A percentile compares a stretch with the other conserved stretches of the same genome.
These are phyloP conservation scores for Scophthalmus maximus DNA, from an alignment of 2,113 vertebrate genomes.

Conservation along the genomic window DNA sequence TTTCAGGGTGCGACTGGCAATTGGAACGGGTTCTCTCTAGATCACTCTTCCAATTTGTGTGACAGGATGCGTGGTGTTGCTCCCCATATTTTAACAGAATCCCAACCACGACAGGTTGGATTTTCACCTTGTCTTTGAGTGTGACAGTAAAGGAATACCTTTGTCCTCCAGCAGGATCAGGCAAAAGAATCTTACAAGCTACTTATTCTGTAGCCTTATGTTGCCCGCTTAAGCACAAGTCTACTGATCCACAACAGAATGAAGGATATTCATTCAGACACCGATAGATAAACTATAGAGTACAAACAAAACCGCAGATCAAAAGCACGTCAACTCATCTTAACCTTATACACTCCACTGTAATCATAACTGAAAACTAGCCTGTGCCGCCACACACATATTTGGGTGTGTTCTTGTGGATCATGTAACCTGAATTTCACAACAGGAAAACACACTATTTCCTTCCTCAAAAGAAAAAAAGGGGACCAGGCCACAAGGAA, in stretches of 20 bases:
- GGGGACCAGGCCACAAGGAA: conserved; percentile 34
- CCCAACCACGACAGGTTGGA: too few species aligned
- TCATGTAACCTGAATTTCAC: conserved; percentile 52
- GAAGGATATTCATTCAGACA: conserved; percentile 4
- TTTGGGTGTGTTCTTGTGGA: conserved; percentile 1
- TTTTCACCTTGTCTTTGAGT: neutral
- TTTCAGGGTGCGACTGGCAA: neutral
- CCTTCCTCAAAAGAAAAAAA: conserved; percentile 59
- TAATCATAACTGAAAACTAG: neutral
- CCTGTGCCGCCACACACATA: neutral
- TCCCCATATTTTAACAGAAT: too few species aligned
- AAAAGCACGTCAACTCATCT: neutral
- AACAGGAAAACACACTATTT: conserved; percentile 69
- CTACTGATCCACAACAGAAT: conserved; percentile 20
- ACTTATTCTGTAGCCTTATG: neutral
- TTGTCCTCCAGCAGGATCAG: neutral
- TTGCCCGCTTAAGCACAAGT: neutral
- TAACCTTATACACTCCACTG: neutral
- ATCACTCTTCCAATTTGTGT: neutral
- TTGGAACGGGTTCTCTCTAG: neutral
- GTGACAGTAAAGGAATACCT: neutral
- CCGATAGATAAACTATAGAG: neutral
- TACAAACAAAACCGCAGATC: conserved; percentile 7
- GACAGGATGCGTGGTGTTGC: neutral
- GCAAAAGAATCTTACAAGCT: neutral